Evolutionary conservation across 2,888 invertebrate species (phyloP).

Genomic region (Buathra laborator): DNA sequence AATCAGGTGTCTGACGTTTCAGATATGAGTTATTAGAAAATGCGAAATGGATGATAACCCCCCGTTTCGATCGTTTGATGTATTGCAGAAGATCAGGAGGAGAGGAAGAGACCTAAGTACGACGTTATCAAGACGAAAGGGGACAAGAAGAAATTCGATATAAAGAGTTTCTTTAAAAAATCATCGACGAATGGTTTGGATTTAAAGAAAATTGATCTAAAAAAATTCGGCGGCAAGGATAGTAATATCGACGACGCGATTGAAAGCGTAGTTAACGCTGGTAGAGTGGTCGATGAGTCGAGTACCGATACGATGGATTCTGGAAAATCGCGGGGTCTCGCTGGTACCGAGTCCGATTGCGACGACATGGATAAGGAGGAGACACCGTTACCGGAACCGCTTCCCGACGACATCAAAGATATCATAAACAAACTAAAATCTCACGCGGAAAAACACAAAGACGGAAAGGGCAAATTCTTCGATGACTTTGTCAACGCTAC

Average conservation of each 20-base stretch:
- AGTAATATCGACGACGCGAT: constrained; percentile 86
- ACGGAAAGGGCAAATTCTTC: constrained; percentile 87
- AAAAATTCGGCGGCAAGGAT: constrained; percentile 82
- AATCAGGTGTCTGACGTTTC: constrained; percentile 59
- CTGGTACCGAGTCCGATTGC: constrained; percentile 81
- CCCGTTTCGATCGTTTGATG: constrained; percentile 51
- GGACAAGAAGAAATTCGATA: constrained; percentile 69
- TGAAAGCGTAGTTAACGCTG: constrained; percentile 87
- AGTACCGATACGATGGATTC: constrained; percentile 82
- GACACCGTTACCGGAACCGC: constrained; percentile 84
- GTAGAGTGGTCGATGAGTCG: constrained; percentile 82
- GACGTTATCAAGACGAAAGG: constrained; percentile 58
- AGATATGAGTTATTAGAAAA: constrained; percentile 47
- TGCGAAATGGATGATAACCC: constrained; percentile 45
- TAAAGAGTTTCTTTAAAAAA: constrained; percentile 71
- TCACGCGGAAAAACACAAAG: constrained; percentile 82
- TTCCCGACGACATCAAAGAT: constrained; percentile 85
- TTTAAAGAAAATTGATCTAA: constrained; percentile 76
- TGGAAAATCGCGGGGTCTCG: constrained; percentile 82
- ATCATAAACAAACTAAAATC: constrained; percentile 85
- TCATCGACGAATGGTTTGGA: constrained; percentile 78
- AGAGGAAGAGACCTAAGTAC: constrained; percentile 77
- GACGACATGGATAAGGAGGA: constrained; percentile 83
- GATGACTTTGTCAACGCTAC: constrained; percentile 86
- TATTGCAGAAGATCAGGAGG: constrained; percentile 81